Evolutionary conservation across 2,888 invertebrate genomes (phyloP), one percentile per base, ranked within the genome.

Genomic region (Hyppa rectilinea): DNA sequence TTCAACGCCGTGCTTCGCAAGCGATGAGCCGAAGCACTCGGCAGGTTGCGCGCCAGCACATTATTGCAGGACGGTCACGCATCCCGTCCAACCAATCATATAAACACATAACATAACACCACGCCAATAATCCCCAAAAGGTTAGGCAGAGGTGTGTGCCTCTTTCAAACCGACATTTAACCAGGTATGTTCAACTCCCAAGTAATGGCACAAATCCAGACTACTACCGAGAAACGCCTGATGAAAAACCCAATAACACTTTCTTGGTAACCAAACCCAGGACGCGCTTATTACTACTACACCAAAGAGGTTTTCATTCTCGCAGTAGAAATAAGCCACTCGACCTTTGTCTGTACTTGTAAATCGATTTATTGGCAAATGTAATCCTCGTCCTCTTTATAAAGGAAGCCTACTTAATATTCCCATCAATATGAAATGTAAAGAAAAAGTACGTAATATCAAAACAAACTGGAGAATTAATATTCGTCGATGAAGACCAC

Each of bases 391-490:
- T 52, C 71, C 49, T 58, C 23, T 62, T 75, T 38, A 38, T 10
- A 75, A 43, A 23, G 6, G 36, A 61, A 61, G 40, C 50, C 43
- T 50, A 59, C 38, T 78, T 69, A 64, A 80, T 75, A 80, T 64
- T 65, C 63, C n/a, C 20, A 64, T 56, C 49, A 76, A 76, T 29
- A 58, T 55, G 61, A 40, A 78, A 62, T 36, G 36, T 55, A 26
- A 56, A 56, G 55, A 66, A 63, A 63, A 68, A 71, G 63, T 68
- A 56, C 67, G 50, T 64, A 67, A 70, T 68, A 61, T 69, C 72
- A 76, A 81, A 81, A 79, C 74, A 79, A 74, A 62, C 70, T 26
- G 61, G 29, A 17, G 53, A 75, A 80, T 82, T 82, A 84, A 85
- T 82, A 81, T 79, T 78, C 78, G 64, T 69, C 73, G 58, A 23